A percentile compares a stretch with the other conserved stretches of the same genome.
Evolutionary conservation across 2,888 invertebrate species (phyloP).

Genomic region (Drosophila neonasuta): DNA sequence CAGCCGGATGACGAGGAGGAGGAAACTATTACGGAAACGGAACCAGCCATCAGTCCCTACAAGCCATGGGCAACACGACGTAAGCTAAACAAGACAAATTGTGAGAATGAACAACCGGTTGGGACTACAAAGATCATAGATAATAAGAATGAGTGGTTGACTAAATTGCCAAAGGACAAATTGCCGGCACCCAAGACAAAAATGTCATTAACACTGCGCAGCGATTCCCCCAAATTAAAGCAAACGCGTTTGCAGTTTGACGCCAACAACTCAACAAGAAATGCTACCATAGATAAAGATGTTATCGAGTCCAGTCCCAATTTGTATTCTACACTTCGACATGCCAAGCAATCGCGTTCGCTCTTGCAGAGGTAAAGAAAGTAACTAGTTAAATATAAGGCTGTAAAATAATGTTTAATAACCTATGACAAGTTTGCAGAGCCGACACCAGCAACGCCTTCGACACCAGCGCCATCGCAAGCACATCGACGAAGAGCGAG

Average conservation of each 20-base stretch:
- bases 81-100: conserved; percentile 40
- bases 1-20: conserved; percentile 51
- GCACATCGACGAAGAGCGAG: conserved; percentile 8
- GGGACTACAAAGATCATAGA: conserved; percentile 8
- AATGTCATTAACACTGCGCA: conserved; percentile 56
- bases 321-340: conserved; percentile 46
- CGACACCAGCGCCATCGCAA: conserved; percentile 29
- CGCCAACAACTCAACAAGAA: conserved; percentile 9
- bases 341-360: conserved; percentile 58
- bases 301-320: conserved; percentile 77
- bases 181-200: conserved; percentile 39
- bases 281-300: conserved; percentile 57
- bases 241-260: conserved; percentile 71
- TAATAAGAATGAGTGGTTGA: conserved; percentile 34
- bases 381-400: background rate
- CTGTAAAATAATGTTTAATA: conserved; percentile 22
- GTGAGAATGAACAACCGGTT: conserved; percentile 57
- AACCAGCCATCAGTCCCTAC: conserved; percentile 60
- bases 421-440: conserved; percentile 69
- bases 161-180: conserved; percentile 46
- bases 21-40: conserved; percentile 69
- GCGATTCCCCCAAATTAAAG: conserved; percentile 59
- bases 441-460: conserved; percentile 50
- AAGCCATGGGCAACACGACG: conserved; percentile 40
- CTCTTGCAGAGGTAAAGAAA: conserved; percentile 65